Percentiles rank a stretch among this genome's conserved stretches.
These are phyloP conservation scores for Candoia aspera DNA, from an alignment of 2,113 vertebrate genomes.

Conservation along the genomic window DNA sequence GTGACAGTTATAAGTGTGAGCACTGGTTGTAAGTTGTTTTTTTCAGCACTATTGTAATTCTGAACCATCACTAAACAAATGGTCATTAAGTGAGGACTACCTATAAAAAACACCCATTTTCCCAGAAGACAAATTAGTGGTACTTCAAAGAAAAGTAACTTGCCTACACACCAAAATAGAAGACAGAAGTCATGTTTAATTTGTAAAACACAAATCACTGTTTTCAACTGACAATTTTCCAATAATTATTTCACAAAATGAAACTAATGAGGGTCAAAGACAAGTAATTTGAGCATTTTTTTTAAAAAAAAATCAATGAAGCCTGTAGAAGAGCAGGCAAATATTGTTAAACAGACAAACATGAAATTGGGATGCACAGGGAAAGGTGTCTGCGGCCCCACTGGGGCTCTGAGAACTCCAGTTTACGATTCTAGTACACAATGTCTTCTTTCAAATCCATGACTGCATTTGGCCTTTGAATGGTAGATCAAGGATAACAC, in stretches of 20 bases:
- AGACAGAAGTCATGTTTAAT: neutral
- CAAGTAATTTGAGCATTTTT: neutral
- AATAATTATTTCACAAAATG: neutral
- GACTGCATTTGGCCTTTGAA: neutral
- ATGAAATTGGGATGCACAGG: neutral
- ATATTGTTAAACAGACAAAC: neutral
- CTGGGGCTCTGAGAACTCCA: too few relatives aligned
- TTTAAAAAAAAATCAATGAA: neutral
- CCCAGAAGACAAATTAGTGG: neutral
- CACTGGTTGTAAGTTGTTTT: too few relatives aligned
- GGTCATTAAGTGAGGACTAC: too few relatives aligned
- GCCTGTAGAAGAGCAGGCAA: neutral
- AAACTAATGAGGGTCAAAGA: neutral
- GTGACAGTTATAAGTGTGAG: too few relatives aligned
- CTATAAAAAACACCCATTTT: neutral
- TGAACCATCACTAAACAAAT: too few relatives aligned
- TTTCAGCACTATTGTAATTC: too few relatives aligned
- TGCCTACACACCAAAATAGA: neutral
- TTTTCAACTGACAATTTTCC: neutral
- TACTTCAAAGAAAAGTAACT: neutral
- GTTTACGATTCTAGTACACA: neutral
- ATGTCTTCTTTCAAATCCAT: neutral
- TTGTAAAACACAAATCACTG: neutral
- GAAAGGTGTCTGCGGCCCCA: neutral
- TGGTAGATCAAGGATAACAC: neutral